Percentiles rank a stretch among this genome's conserved stretches.
Conservation (phyloP, 2,797 vertebrate species). For the Propithecus deckenii region DNA sequence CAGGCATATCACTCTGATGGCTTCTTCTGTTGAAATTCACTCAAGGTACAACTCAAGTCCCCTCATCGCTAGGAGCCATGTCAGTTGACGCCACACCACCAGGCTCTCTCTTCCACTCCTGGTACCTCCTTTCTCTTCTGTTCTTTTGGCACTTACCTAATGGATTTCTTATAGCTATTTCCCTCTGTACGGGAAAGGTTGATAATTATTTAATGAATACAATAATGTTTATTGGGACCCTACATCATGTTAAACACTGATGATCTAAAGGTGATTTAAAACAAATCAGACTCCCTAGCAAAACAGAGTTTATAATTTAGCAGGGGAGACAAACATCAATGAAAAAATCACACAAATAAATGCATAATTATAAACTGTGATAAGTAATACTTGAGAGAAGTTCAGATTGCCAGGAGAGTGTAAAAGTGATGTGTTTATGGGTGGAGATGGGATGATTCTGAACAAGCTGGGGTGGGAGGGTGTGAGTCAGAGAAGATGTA, state of each 20-base stretch:
- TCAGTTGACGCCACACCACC: too few relatives aligned
- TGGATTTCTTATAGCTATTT: background rate
- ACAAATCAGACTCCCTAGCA: background rate
- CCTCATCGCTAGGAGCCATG: fast-evolving
- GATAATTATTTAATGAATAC: background rate
- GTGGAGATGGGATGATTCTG: background rate
- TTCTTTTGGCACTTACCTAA: background rate
- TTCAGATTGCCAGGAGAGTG: background rate
- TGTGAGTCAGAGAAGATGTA: background rate
- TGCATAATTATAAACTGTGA: background rate
- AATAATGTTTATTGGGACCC: background rate
- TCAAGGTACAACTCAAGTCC: background rate
- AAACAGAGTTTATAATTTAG: background rate
- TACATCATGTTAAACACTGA: background rate
- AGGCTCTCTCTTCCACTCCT: background rate
- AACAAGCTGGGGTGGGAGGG: background rate
- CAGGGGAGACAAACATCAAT: too few relatives aligned
- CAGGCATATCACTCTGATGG: too few relatives aligned
- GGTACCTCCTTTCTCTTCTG: background rate
- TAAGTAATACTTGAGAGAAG: background rate
- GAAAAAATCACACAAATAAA: background rate
- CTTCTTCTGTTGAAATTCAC: background rate
- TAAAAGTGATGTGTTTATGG: too few relatives aligned
- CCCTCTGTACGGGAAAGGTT: background rate
- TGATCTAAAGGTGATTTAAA: background rate